Conservation (phyloP, 2,888 invertebrate genomes). For the Periphyllus acericola region DNA sequence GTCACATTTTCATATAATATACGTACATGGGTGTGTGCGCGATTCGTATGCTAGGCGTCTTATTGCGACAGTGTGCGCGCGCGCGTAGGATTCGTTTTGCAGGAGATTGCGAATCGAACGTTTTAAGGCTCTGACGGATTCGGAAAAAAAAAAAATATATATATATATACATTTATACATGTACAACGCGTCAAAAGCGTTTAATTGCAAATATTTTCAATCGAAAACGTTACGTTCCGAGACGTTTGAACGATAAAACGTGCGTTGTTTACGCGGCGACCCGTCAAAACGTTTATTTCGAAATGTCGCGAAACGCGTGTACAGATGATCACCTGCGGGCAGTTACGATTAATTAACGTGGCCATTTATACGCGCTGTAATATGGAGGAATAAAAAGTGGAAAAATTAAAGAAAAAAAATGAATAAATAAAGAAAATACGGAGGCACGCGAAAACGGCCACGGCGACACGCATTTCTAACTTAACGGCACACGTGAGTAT, state of each 20-base stretch:
- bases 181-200: not conserved
- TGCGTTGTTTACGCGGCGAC: not conserved
- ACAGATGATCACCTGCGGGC: not conserved
- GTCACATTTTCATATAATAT: not conserved
- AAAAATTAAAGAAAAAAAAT: too few species aligned
- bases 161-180: too few species aligned
- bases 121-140: not conserved
- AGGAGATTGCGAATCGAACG: not conserved
- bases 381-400: too few species aligned
- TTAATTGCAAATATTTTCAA: not conserved
- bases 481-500: not conserved
- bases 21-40: not conserved
- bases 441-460: too few species aligned
- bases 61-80: too few species aligned
- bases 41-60: too few species aligned
- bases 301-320: not conserved
- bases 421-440: too few species aligned
- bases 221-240: not conserved
- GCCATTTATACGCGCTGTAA: too few species aligned
- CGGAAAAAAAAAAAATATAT: not conserved
- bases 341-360: too few species aligned
- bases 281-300: not conserved
- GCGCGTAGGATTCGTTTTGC: not conserved
- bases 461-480: too few species aligned
- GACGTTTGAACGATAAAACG: too few species aligned